Conservation (phyloP, 2,888 invertebrate genomes). For the Plagodis pulveraria region DNA sequence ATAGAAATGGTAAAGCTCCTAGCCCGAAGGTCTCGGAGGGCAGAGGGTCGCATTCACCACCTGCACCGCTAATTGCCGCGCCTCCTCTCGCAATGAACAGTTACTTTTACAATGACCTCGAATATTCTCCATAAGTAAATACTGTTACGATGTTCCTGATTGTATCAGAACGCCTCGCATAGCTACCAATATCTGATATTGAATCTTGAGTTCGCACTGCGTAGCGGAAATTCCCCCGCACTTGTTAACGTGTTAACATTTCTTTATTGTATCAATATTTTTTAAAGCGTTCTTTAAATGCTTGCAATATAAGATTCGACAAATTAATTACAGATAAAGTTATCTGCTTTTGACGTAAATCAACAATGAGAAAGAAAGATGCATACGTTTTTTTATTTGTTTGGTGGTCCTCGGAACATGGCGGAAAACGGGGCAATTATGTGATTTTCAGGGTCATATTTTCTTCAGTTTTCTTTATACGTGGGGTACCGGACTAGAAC, state of each 20-base stretch:
- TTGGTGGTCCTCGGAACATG: no score
- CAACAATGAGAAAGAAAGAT: no score
- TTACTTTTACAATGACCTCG: slow-evolving; percentile 68
- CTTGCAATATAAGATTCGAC: slow-evolving; percentile 3
- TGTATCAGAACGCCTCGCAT: slow-evolving; percentile 43
- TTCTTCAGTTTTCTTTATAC: no score
- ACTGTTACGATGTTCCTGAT: slow-evolving; percentile 53
- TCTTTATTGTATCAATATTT: slow-evolving; percentile 33
- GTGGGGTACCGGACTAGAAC: no score
- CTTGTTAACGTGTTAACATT: slow-evolving; percentile 39
- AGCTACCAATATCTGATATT: slow-evolving; percentile 42
- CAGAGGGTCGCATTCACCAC: slow-evolving; percentile 78
- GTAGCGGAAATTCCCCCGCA: slow-evolving; percentile 38
- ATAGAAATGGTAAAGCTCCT: slow-evolving; percentile 53
- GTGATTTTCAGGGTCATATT: no score
- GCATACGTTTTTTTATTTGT: no score
- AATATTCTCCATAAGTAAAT: slow-evolving; percentile 55
- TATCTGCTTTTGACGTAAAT: no score
- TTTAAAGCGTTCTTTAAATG: slow-evolving; percentile 28
- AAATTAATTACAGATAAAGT: slow-evolving; percentile 10
- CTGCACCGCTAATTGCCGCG: slow-evolving; percentile 79
- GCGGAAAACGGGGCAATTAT: no score
- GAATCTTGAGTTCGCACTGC: slow-evolving; percentile 36
- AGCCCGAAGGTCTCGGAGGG: slow-evolving; percentile 55
- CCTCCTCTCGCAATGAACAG: slow-evolving; percentile 73